Conservation (phyloP, 1,140 invertebrate genomes). For the Eciton burchellii region DNA sequence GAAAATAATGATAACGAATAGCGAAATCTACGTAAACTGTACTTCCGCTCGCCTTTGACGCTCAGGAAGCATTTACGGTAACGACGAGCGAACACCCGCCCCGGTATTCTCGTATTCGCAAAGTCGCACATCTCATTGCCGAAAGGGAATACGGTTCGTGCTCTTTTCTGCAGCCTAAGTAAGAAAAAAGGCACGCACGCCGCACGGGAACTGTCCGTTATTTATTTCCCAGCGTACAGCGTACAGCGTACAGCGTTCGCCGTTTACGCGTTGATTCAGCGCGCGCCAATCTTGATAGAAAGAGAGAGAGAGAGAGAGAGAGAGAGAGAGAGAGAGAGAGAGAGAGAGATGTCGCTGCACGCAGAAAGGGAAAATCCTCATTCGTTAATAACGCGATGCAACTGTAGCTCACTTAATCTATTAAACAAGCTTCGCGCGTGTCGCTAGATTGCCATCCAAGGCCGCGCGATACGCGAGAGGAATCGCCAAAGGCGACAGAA, state of each 20-base stretch:
- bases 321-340: no score
- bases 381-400: conserved; percentile 31
- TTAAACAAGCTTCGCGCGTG: conserved; percentile 44
- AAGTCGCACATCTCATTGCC: background rate
- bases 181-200: background rate
- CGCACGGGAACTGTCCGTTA: background rate
- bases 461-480: conserved; percentile 45
- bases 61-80: no score
- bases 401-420: conserved; percentile 35
- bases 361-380: conserved; percentile 29
- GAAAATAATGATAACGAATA: no score
- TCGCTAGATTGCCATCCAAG: conserved; percentile 40
- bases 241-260: background rate
- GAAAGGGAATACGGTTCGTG: background rate
- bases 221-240: background rate
- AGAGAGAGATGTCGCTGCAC: no score
- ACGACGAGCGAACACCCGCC: no score
- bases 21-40: background rate
- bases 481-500: conserved; percentile 43
- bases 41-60: background rate
- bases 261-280: conserved; percentile 1
- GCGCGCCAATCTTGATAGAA: background rate
- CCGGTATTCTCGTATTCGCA: background rate
- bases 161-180: background rate
- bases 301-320: no score